A percentile compares a stretch with the other conserved stretches of the same genome.
phyloP scores from a whole-genome alignment of 2,888 invertebrate genomes.

The Plemyria rubiginata region DNA sequence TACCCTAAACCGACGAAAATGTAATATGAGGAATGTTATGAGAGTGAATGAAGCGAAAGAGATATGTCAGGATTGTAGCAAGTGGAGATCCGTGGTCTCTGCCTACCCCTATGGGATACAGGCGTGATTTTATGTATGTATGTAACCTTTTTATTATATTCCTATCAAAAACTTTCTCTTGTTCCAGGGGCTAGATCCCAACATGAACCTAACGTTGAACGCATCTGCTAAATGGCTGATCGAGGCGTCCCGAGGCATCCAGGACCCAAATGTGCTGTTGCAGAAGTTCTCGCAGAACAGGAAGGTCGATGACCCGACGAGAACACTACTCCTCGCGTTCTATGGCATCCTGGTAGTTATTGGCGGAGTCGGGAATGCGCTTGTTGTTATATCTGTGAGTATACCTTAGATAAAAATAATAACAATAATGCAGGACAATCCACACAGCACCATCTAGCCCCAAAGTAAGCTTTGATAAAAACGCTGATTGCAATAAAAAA shows the following conservation, averaged over 20 bases:
- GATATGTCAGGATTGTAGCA: too few species aligned
- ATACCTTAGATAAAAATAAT: too few species aligned
- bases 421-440: too few species aligned
- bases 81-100: too few species aligned
- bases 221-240: constrained; percentile 76
- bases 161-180: constrained; percentile 39
- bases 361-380: constrained; percentile 93
- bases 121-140: too few species aligned
- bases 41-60: too few species aligned
- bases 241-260: constrained; percentile 71
- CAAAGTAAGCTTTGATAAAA: too few species aligned
- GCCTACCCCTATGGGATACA: too few species aligned
- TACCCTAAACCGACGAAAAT: too few species aligned
- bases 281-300: constrained; percentile 88
- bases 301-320: constrained; percentile 88
- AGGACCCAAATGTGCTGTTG: constrained; percentile 77
- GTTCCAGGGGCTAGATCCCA: constrained; percentile 72
- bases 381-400: constrained; percentile 90
- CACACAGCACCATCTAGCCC: too few species aligned
- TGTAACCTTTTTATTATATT: background rate
- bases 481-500: too few species aligned
- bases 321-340: constrained; percentile 87
- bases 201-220: constrained; percentile 70
- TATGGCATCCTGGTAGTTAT: constrained; percentile 91
- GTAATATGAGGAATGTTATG: too few species aligned